phyloP scores from a whole-genome alignment of 37 sponge, comb jelly and placozoan species.

The Agelas oroides region DNA sequence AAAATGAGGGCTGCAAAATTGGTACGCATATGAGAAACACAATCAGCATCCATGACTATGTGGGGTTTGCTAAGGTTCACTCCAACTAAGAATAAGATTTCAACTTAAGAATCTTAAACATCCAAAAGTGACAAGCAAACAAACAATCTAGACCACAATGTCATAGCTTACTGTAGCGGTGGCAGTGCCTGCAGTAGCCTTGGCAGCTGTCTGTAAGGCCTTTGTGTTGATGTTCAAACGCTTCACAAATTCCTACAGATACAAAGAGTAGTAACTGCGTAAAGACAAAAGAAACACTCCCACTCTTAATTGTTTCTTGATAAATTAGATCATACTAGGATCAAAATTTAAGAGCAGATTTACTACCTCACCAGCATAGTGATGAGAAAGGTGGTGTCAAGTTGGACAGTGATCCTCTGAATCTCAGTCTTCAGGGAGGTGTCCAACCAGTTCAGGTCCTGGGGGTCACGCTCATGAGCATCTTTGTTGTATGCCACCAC shows the following conservation, averaged over 20 bases:
- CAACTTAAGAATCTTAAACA: too few species aligned
- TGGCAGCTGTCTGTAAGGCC: slow-evolving; percentile 37
- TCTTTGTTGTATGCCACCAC: slow-evolving; percentile 34
- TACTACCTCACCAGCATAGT: slow-evolving; percentile 43
- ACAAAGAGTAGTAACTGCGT: neutral
- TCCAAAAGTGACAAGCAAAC: too few species aligned
- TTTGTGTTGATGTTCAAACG: slow-evolving; percentile 37
- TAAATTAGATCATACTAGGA: too few species aligned
- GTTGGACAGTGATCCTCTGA: slow-evolving; percentile 30
- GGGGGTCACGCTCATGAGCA: slow-evolving; percentile 40
- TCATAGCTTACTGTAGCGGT: slow-evolving; percentile 61
- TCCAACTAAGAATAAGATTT: too few species aligned
- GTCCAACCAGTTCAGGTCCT: slow-evolving; percentile 51
- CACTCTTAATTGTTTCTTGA: too few species aligned
- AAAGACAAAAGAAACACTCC: neutral
- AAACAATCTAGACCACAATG: too few species aligned
- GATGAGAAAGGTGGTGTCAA: slow-evolving; percentile 37
- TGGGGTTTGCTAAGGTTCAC: too few species aligned
- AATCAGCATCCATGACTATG: too few species aligned
- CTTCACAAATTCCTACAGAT: slow-evolving; percentile 50
- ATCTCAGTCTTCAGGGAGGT: slow-evolving; percentile 33
- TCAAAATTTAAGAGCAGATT: too few species aligned
- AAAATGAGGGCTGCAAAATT: too few species aligned
- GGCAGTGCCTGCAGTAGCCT: slow-evolving; percentile 65
- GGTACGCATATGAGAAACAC: too few species aligned